Conservation (phyloP, 1,140 invertebrate species). For the Leptinotarsa lineolata region DNA sequence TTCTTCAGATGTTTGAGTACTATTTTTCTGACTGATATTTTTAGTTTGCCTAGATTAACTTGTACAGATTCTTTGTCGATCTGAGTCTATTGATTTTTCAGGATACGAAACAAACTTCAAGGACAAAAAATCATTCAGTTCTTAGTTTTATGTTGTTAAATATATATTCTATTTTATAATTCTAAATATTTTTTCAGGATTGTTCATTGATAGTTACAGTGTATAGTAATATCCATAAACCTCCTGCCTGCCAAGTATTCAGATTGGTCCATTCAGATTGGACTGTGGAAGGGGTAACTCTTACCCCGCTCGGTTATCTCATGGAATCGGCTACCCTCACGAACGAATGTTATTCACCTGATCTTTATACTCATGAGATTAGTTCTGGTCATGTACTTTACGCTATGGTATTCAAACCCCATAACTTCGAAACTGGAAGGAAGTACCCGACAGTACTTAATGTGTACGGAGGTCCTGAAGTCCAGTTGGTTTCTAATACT, state of each 20-base stretch:
- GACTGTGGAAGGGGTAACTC: constrained; percentile 68
- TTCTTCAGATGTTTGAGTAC: not conserved
- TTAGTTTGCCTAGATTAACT: no score
- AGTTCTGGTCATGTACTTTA: constrained; percentile 78
- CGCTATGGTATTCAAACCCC: constrained; percentile 91
- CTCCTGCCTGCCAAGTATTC: constrained; percentile 82
- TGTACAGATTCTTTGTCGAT: no score
- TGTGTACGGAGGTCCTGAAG: constrained; percentile 97
- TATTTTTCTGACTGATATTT: no score
- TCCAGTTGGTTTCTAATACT: constrained; percentile 95
- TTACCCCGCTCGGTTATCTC: constrained; percentile 71
- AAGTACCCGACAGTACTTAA: constrained; percentile 95
- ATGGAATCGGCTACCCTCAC: constrained; percentile 66
- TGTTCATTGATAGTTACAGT: constrained; percentile 86
- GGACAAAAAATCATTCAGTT: not conserved
- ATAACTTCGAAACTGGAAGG: constrained; percentile 72
- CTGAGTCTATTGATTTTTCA: no score
- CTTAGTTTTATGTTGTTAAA: no score
- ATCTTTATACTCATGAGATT: constrained; percentile 74
- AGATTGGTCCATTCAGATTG: constrained; percentile 67
- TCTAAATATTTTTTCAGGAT: constrained; percentile 61
- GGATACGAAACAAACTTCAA: no score
- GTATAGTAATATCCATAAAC: constrained; percentile 84
- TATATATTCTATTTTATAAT: not conserved
- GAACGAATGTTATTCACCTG: constrained; percentile 67